Base-by-base conservation (phyloP, 2,888 invertebrate species). In the Mongoloraphidia duomilia region DNA sequence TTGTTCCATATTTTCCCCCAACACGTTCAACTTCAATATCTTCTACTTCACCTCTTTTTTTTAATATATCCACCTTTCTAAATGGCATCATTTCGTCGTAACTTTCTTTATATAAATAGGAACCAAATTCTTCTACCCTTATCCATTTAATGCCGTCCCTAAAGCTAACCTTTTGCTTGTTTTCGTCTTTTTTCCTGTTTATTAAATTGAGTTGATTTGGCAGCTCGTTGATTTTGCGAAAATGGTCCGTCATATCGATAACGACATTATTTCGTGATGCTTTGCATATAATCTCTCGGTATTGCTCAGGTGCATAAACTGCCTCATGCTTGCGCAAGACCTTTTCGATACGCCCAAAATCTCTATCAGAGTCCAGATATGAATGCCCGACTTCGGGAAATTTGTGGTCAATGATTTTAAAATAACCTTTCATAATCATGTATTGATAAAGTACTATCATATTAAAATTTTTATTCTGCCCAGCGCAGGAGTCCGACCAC, bases 271-370 rank as follows among this genome's bases (percentile, higher is more conserved):
- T 57, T 46, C 48, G 56, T 41, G 53, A 49, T n/a, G 56, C 52
- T 41, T 39, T 52, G 14, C 35, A 43, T 34, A 57, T 59, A 26
- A 60, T 59, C 44, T 56, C 53, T 47, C 57, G 47, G 52, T 62
- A 61, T 52, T 58, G 52, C 35, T 59, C 59, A 49, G 60, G 56
- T 14, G 52, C 46, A 54, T 56, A 58, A 26, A 60, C 50, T 46
- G 57, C 57, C 44, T 57, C 59, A 54, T 61, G 54, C 49, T 55
- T 58, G 42, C 59, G 52, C 26, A 62, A 46, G 37, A 56, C 51
- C 50, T 61, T 62, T 55, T 62, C 59, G 35, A 60, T 61, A 33
- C 56, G 47, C 37, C 60, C 60, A 56, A 62, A 62, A 56, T 63
- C 60, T 50, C 61, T 35, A 48, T 62, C 61, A 14, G 59, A 60